Evolutionary conservation across 2,113 vertebrate species (phyloP).

Genomic region (Puffinus mauretanicus): DNA sequence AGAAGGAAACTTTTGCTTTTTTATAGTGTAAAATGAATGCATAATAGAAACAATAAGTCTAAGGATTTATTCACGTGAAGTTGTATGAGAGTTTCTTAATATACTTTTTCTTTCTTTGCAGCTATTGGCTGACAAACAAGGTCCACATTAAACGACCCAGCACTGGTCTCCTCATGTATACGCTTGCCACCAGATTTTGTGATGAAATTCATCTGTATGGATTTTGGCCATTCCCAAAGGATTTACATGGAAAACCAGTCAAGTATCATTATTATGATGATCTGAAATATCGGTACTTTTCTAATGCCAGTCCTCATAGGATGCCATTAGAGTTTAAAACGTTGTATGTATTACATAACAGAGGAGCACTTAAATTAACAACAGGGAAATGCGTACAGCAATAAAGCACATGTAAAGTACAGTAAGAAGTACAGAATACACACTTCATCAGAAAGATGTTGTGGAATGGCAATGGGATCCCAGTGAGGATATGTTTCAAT

Average conservation of each 20-base stretch:
- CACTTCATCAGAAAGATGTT: constrained; percentile 58
- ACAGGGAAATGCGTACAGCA: constrained; percentile 81
- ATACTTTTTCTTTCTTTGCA: constrained; percentile 59
- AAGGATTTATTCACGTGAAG: not conserved
- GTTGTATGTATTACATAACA: constrained; percentile 80
- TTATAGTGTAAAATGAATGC: not conserved
- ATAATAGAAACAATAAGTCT: not conserved
- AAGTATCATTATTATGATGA: constrained; percentile 92
- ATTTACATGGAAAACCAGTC: constrained; percentile 81
- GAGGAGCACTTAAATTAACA: constrained; percentile 87
- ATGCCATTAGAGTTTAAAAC: constrained; percentile 91
- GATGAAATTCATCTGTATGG: constrained; percentile 90
- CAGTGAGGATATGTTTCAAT: constrained; percentile 38
- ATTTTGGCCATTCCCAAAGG: constrained; percentile 90
- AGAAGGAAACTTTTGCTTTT: not conserved
- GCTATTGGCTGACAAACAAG: constrained; percentile 90
- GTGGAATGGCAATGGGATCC: constrained; percentile 55
- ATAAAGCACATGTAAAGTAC: constrained; percentile 67
- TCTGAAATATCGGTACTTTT: constrained; percentile 88
- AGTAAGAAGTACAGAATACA: constrained; percentile 8
- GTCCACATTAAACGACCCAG: constrained; percentile 89
- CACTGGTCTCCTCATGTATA: constrained; percentile 91
- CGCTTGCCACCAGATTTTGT: constrained; percentile 86
- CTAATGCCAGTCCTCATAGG: constrained; percentile 84
- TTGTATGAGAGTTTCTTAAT: not conserved